These are phyloP conservation scores for Archilochus colubris DNA, from an alignment of 2,113 vertebrate species.

Conservation along the genomic window DNA sequence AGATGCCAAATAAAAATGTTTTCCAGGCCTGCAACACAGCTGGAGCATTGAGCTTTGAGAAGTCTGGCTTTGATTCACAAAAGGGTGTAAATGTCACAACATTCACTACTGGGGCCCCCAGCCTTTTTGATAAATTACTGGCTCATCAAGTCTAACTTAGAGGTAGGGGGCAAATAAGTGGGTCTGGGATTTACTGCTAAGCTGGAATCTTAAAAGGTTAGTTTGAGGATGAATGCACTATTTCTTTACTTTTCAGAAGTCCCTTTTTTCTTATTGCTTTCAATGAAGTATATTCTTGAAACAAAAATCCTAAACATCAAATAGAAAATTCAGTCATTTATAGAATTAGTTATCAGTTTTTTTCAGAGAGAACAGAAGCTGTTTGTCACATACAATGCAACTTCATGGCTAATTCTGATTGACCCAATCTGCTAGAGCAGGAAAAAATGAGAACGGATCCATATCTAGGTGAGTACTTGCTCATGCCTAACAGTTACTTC, in stretches of 20 bases:
- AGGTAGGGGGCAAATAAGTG: background rate
- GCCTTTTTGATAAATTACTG: background rate
- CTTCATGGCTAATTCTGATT: background rate
- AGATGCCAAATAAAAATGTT: constrained; percentile 26
- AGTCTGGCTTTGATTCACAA: constrained; percentile 15
- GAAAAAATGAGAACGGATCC: background rate
- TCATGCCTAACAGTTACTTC: background rate
- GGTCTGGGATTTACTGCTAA: background rate
- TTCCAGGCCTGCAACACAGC: constrained; percentile 35
- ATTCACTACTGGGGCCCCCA: background rate
- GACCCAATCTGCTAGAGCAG: background rate
- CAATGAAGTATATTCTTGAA: background rate
- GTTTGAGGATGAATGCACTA: background rate
- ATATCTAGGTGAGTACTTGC: background rate
- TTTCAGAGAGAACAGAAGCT: background rate
- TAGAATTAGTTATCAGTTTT: background rate
- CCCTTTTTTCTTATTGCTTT: background rate
- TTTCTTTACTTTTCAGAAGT: background rate
- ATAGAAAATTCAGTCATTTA: background rate
- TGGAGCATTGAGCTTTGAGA: background rate
- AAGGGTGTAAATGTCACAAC: background rate
- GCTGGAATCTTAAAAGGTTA: background rate
- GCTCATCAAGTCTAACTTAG: background rate
- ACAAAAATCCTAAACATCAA: background rate
- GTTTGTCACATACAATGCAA: background rate